phyloP scores from a whole-genome alignment of 92 coral and sea anemone species.

The Meandrina meandrites region DNA sequence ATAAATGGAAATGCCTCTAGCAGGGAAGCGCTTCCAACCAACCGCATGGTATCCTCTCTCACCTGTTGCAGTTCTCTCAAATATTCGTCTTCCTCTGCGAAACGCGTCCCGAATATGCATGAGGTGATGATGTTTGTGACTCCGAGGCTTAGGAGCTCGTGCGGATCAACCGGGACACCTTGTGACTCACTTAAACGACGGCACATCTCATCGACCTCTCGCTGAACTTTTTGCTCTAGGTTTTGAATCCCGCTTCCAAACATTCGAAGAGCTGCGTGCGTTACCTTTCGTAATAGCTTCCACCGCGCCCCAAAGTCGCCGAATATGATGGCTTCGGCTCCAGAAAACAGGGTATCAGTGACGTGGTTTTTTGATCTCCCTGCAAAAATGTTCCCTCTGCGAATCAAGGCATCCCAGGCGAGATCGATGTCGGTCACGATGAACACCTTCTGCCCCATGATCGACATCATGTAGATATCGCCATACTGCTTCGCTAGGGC shows the following conservation, averaged over 20 bases:
- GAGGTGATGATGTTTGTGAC: constrained; percentile 67
- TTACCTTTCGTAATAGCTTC: constrained; percentile 56
- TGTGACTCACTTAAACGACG: constrained; percentile 38
- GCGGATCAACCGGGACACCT: constrained; percentile 66
- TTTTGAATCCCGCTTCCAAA: constrained; percentile 50
- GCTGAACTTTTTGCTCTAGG: constrained; percentile 42
- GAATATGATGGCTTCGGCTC: constrained; percentile 37
- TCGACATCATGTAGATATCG: constrained; percentile 46
- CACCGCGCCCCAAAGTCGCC: constrained; percentile 53
- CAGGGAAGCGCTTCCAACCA: constrained; percentile 50
- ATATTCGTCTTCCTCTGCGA: constrained; percentile 53
- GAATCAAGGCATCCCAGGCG: constrained; percentile 69
- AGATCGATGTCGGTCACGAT: constrained; percentile 54
- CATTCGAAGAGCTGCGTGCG: constrained; percentile 58
- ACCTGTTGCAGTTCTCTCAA: constrained; percentile 52
- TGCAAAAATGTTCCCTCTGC: constrained; percentile 59
- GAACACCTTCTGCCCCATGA: constrained; percentile 39
- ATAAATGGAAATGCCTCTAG: constrained; percentile 72
- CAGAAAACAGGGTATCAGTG: constrained; percentile 24
- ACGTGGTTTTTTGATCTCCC: constrained; percentile 55
- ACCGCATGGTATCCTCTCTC: constrained; percentile 52
- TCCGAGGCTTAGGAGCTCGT: constrained; percentile 39
- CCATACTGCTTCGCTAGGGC: constrained; percentile 64
- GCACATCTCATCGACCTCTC: constrained; percentile 51
- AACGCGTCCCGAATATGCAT: constrained; percentile 64